Percentiles rank a stretch among this genome's conserved stretches.
Conservation (phyloP, 1,140 invertebrate species). For the Hypsibius dujardini region DNA sequence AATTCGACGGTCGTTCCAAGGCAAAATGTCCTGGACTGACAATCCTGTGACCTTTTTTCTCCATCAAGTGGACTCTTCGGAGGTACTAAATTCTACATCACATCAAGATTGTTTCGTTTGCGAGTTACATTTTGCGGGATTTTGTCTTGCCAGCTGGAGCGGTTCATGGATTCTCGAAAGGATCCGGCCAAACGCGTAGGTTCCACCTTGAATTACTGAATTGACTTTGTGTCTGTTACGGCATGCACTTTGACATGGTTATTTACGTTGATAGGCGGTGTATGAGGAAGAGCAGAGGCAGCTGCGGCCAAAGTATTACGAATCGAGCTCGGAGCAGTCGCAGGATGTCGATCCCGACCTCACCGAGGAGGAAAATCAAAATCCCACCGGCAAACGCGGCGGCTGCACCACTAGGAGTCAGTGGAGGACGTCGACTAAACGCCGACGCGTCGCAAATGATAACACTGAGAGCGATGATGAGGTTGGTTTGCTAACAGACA, state of each 20-base stretch:
- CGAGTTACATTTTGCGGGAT: background rate
- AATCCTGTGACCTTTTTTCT: conserved; percentile 94
- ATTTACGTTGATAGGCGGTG: background rate
- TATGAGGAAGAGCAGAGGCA: conserved; percentile 4
- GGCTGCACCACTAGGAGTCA: background rate
- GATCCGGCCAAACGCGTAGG: background rate
- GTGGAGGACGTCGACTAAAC: background rate
- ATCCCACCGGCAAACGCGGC: background rate
- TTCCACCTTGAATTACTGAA: background rate
- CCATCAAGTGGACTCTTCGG: conserved; percentile 62
- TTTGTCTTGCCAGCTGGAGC: background rate
- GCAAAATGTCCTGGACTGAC: conserved; percentile 72
- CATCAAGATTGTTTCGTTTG: no score
- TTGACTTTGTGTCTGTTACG: background rate
- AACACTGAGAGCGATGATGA: background rate
- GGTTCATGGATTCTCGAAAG: background rate
- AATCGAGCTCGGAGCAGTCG: conserved; percentile 12
- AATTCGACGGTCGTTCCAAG: background rate
- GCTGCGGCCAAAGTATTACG: conserved; percentile 12
- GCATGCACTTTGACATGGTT: background rate
- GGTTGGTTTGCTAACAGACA: background rate
- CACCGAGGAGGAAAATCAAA: background rate
- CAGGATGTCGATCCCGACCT: background rate
- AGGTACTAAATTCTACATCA: no score
- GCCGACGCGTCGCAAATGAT: background rate